Base-by-base conservation (phyloP, 2,888 invertebrate genomes). In the Drosophila mayaguana region DNA sequence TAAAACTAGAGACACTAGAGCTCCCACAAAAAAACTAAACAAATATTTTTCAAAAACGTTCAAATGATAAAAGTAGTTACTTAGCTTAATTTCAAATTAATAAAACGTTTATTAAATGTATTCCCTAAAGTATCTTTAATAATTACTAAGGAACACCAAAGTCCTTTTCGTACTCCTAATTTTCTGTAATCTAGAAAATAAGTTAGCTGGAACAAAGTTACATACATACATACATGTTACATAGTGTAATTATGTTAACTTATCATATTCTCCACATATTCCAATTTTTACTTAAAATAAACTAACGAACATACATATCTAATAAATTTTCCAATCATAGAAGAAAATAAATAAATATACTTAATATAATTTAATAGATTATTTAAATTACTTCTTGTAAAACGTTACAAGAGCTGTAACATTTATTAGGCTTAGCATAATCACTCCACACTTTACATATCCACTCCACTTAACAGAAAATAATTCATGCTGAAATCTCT, bases 371-470 rank as follows among this genome's bases (percentile, higher is more conserved):
- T 22, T 9, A 46, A 16, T 9, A 16, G 8, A n/a, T n/a, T n/a
- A 6, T n/a, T 11, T 16, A 25, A 45, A 14, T n/a, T 11, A 48
- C n/a, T n/a, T 11, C 2, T n/a, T 28, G 4, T 16, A 46, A 25
- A n/a, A n/a, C 46, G 25, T 20, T 43, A 25, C 22, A 4, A 34
- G 12, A 45, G 3, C 2, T 16, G 14, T 3, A 14, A 45, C 9
- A 45, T 8, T 9, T 46, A 6, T 46, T 25, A 16, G 16, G 9
- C 9, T 5, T 25, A 8, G 22, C 46, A 45, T 8, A 36, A 43
- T 2, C 16, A 36, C 57, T 57, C 57, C 57, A 25, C 57, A 45
- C 12, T 45, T 45, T 8, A 57, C 57, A 57, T 45, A 18, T 36
- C 3, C 3, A 5, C 43, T 62, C 43, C 53, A 45, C 14, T 7